Base-by-base conservation (phyloP, 2,797 vertebrate species). In the Nannoperca obscura region DNA sequence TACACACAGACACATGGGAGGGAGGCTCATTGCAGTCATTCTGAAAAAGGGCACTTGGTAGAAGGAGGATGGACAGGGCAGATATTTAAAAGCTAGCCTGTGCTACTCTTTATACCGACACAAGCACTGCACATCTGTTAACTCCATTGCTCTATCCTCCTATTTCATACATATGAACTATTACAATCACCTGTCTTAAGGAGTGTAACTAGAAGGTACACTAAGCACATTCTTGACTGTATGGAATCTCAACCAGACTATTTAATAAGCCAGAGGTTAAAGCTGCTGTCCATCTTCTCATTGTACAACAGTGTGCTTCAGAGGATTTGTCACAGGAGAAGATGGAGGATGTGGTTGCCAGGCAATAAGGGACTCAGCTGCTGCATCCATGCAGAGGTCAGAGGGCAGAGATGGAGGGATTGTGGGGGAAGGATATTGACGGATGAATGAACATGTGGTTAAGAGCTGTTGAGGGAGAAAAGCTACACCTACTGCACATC, bases 311-410 rank as follows among this genome's bases (percentile, higher is more conserved):
- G 62, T 50, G 66, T 85, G 78, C 64, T 73, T 61, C 55, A 46
- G 44, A 53, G 80, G 66, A 53, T 32, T 49, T 67, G 32, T 67
- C 11, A 67, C 13, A 64, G 47, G n/a, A 78, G 34, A 78, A 80
- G 60, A 82, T 76, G 81, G 81, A 85, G 81, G 87, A 92, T 83
- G 88, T 86, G 76, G 92, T 90, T 92, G 83, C 88, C 90, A 90
- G 84, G 91, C 82, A 85, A 91, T 91, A 52, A 85, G 75, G 65
- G 83, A 87, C 88, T 92, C 86, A 88, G 90, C 90, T 92, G 85
- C 81, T 82, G 59, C 86, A 89, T 85, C 78, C 79, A 82, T 76
- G 76, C 76, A 72, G 83, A 91, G 76, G 91, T 91, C 88, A 89
- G 75, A 87, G 63, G 74, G 70, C 76, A 88, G 75, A 65, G 81